Evolutionary conservation across 2,797 vertebrate species (phyloP), one percentile per base, ranked within the genome.

Genomic region (Hapalemur alaotrensis): DNA sequence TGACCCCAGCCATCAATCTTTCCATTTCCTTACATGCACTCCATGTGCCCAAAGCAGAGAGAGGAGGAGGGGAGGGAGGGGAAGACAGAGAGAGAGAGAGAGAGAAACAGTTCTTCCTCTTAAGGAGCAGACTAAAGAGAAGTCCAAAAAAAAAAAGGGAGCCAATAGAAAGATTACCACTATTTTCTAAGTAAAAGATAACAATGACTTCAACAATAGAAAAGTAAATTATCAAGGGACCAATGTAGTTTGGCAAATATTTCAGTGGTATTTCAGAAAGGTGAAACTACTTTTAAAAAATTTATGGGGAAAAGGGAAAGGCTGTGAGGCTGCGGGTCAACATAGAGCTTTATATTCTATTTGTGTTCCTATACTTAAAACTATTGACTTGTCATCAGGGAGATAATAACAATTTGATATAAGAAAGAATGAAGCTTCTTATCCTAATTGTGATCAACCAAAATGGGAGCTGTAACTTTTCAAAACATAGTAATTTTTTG

Each of bases 401-500:
- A 91, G 50, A 72, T 20, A 61, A 72, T 23, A 61, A 43, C 86
- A 90, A 84, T 90, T 75, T 92, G 46, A 76, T n/a, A 69, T 50
- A 90, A 86, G 54, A 57, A 85, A 50, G 81, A 89, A 88, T 80
- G 38, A 95, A 65, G 63, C 32, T 15, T 76, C 52, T 91, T 82
- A 73, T 17, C 32, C 63, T 94, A 96, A 79, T 69, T 13, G 17
- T 35, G n/a, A 69, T 93, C 23, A 73, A 30, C 25, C 1, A 63
- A 65, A 89, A 43, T 73, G 32, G 25, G 32, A 85, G 73, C 4
- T 43, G 54, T 52, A 73, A 78, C 81, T 88, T 86, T 69, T 87
- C 50, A 86, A 95, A 96, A 32, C 70, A 78, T 4, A 92, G 30
- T 85, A 87, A 79, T 32, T 78, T 79, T 96, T 90, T 80, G 20